These are phyloP conservation scores for Poeciliopsis gracilis DNA, from an alignment of 2,797 vertebrate genomes.

Conservation along the genomic window DNA sequence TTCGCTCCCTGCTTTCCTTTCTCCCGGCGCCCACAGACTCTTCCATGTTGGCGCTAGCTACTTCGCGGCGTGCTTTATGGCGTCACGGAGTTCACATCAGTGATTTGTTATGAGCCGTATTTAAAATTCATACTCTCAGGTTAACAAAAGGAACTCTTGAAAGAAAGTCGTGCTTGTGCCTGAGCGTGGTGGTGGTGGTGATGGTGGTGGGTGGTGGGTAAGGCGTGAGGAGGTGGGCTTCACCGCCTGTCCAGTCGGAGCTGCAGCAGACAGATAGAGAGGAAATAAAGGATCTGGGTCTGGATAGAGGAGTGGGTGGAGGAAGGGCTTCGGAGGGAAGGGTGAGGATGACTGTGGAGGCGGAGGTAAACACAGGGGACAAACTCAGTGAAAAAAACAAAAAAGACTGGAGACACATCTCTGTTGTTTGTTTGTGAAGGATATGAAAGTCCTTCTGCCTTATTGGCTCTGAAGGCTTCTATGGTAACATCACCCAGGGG, in stretches of 20 bases:
- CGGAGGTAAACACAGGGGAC: conserved; percentile 29
- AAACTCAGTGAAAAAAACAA: conserved; percentile 5
- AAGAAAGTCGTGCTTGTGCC: conserved; percentile 35
- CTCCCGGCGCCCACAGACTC: background rate
- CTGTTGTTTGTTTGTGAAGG: conserved; percentile 30
- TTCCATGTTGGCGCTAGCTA: conserved; percentile 19
- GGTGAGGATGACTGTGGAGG: conserved; percentile 40
- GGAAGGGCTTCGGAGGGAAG: conserved; percentile 38
- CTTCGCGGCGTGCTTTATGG: conserved; percentile 16
- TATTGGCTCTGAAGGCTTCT: conserved; percentile 31
- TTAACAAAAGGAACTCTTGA: conserved; percentile 48
- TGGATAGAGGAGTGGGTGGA: conserved; percentile 36
- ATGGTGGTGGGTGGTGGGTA: conserved; percentile 23
- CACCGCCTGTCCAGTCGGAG: conserved; percentile 28
- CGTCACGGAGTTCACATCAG: conserved; percentile 25
- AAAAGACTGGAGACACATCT: conserved; percentile 22
- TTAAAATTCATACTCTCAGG: conserved; percentile 43
- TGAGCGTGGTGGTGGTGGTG: conserved; percentile 29
- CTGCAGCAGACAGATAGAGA: conserved; percentile 17
- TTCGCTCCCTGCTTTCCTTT: background rate
- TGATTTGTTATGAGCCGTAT: conserved; percentile 49
- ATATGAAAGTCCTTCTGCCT: conserved; percentile 29
- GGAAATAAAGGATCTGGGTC: conserved; percentile 17
- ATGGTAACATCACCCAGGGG: conserved; percentile 16
- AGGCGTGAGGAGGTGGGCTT: conserved; percentile 36